Evolutionary conservation across 1,140 invertebrate genomes (phyloP).

Genomic region (Temnothorax curvispinosus): DNA sequence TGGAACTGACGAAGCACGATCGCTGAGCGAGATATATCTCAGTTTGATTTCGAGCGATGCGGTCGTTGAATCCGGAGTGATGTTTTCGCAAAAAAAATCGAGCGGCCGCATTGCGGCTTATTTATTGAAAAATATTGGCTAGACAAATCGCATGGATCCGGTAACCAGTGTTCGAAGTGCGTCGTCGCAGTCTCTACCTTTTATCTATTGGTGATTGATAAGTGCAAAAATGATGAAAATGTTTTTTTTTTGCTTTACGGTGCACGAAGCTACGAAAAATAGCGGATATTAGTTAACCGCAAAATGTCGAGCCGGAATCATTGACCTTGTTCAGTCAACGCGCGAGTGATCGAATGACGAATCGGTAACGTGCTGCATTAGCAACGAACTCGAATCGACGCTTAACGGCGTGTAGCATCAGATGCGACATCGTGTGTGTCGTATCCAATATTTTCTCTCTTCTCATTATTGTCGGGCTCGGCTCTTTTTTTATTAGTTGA

Average conservation of each 20-base stretch:
- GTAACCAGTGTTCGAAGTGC: not conserved
- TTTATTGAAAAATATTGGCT: not conserved
- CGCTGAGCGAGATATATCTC: constrained; percentile 74
- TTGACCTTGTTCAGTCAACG: not conserved
- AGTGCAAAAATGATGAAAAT: not conserved
- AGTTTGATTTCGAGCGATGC: not conserved
- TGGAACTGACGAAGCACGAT: constrained; percentile 85
- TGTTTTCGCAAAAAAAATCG: not conserved
- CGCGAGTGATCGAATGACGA: constrained; percentile 1
- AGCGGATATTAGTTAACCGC: not conserved
- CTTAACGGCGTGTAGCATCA: not conserved
- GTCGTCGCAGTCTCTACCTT: not conserved
- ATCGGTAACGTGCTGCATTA: not conserved
- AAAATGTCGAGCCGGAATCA: not conserved
- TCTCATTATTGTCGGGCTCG: constrained; percentile 26
- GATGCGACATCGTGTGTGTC: not conserved
- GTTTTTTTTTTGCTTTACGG: not conserved
- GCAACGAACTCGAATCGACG: not conserved
- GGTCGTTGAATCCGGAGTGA: not conserved
- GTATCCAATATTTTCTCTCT: constrained; percentile 4
- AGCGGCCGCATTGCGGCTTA: not conserved
- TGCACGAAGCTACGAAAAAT: not conserved
- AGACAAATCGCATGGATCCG: not conserved
- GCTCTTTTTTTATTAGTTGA: constrained; percentile 28
- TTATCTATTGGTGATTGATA: not conserved